Evolutionary conservation across 1,140 invertebrate genomes (phyloP).

Genomic region (Drosophila bifasciata): DNA sequence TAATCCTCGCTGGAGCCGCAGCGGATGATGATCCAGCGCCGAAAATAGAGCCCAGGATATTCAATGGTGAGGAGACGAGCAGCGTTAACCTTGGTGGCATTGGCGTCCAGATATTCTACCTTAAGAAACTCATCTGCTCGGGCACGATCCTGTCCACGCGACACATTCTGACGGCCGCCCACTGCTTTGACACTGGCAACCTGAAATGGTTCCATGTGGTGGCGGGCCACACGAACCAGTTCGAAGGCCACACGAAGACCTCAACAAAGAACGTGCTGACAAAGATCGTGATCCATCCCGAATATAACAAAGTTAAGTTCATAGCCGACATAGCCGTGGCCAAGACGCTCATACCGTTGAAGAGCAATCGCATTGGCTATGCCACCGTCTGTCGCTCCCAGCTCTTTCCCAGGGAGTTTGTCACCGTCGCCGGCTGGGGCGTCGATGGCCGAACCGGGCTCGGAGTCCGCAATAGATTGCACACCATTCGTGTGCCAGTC

Average conservation of each 20-base stretch:
- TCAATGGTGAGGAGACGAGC: neutral
- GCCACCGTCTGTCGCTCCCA: constrained; percentile 15
- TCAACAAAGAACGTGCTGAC: constrained; percentile 6
- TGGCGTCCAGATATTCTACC: constrained; percentile 26
- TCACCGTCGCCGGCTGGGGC: constrained; percentile 49
- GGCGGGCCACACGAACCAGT: constrained; percentile 8
- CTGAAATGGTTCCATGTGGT: constrained; percentile 10
- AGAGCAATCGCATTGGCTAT: constrained; percentile 6
- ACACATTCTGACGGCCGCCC: constrained; percentile 40
- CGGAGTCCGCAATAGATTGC: neutral
- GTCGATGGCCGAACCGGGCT: neutral
- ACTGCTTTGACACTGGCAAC: constrained; percentile 35
- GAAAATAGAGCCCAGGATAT: constrained; percentile 28
- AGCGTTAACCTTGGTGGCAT: constrained; percentile 27
- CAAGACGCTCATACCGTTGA: neutral
- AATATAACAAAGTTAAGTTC: constrained; percentile 17
- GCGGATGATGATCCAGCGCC: neutral
- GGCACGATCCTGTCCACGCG: constrained; percentile 22
- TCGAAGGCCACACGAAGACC: neutral
- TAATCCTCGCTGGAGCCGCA: neutral
- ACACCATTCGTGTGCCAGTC: constrained; percentile 3
- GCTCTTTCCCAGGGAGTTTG: neutral
- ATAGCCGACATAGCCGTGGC: constrained; percentile 50
- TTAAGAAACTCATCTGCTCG: constrained; percentile 11
- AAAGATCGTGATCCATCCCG: constrained; percentile 29